Evolutionary conservation across 30 jellyfish, hydroid and myxozoan species (phyloP), one percentile per base, ranked within the genome.

Genomic region (Turritopsis rubra): DNA sequence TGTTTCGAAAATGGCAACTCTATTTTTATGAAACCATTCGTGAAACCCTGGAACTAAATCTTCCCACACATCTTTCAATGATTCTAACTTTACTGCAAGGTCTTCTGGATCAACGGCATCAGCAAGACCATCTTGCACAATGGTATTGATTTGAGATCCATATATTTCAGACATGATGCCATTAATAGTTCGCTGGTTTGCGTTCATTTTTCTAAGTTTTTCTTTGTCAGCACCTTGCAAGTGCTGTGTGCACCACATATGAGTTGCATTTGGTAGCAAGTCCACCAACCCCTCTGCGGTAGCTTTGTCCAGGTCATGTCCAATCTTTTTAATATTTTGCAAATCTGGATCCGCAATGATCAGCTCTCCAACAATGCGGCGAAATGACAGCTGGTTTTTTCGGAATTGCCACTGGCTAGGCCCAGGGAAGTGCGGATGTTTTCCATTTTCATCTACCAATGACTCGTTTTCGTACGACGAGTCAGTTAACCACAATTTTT

Each of bases 251-350:
- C 93, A 85, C 79, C 85, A 86, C 76, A 85, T 52, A 28, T 79
- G 79, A n/a, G 53, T 31, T 31, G 89, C 86, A n/a, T 73, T 26
- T 29, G 68, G 88, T 24, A 86, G 75, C 16, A 86, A 26, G 28
- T 54, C 81, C 28, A 65, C 72, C 78, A 85, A 79, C 4, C 88
- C 95, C 25, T 81, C 65, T n/a, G 71, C 82, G 20, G 81, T 29
- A 30, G 89, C 95, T 72, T 75, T 74, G 68, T 81, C 95, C 24
- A 86, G 82, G 83, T 85, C 84, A 72, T 85, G 93, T 29, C 93
- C 93, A 65, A 85, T 52, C 68, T 85, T 66, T 66, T 85, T 28
- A 1, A 85, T 79, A 18, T 74, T 71, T 21, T 41, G 53, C 68
- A 85, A 52, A 31, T 70, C 52, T 29, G 84, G 88, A n/a, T 85